Conservation (phyloP, 1,140 invertebrate genomes). For the Potamilus streckersoni region DNA sequence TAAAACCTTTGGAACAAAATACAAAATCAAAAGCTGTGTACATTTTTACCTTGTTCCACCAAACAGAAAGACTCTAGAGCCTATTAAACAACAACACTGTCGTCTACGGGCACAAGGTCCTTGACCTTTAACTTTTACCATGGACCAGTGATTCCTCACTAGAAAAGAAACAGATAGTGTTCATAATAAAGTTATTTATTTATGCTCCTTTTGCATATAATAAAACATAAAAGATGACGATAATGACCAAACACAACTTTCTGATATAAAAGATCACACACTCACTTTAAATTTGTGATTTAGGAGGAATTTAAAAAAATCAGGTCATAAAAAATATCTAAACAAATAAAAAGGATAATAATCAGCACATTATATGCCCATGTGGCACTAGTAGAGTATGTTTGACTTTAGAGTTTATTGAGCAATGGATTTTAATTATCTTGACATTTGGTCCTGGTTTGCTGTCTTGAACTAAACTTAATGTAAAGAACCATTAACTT, state of each 20-base stretch:
- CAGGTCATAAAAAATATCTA: no score
- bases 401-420: no score
- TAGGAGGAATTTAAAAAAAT: background rate
- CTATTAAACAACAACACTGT: conserved; percentile 82
- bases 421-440: no score
- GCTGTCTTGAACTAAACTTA: no score
- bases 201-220: background rate
- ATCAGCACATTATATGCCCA: no score
- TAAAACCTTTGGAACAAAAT: no score
- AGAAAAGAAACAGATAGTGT: conserved; percentile 42
- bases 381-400: no score
- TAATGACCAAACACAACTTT: background rate
- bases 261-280: background rate
- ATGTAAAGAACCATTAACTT: no score
- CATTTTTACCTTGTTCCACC: conserved; percentile 79
- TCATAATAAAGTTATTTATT: background rate
- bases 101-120: conserved; percentile 75
- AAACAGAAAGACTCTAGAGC: conserved; percentile 82
- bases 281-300: background rate
- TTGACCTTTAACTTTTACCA: conserved; percentile 67
- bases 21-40: no score
- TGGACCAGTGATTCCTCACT: conserved; percentile 74
- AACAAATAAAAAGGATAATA: no score
- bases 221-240: background rate
- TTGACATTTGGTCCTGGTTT: no score